Evolutionary conservation across 2,113 vertebrate genomes (phyloP).

Genomic region (Platichthys stellatus): DNA sequence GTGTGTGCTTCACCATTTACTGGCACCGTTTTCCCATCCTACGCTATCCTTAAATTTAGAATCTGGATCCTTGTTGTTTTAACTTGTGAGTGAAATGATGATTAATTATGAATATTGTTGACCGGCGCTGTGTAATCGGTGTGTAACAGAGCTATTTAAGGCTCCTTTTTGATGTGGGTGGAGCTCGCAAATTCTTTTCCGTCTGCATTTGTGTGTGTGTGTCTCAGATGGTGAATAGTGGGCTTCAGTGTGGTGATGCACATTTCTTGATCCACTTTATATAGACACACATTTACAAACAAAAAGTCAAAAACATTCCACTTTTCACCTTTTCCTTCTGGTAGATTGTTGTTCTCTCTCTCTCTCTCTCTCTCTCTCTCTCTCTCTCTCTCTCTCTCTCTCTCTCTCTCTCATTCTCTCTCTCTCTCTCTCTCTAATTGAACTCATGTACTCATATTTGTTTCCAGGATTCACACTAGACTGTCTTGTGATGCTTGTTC

Average conservation of each 20-base stretch:
- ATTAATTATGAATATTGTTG: constrained; percentile 57
- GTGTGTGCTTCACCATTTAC: constrained; percentile 29
- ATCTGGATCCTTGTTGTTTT: constrained; percentile 20
- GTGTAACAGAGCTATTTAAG: constrained; percentile 52
- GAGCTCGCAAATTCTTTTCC: constrained; percentile 22
- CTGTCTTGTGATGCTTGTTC: constrained; percentile 62
- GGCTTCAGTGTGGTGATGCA: constrained; percentile 27
- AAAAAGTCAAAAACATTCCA: constrained; percentile 21
- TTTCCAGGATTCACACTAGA: constrained; percentile 41
- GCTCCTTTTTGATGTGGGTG: constrained; percentile 33
- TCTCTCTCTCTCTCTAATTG: constrained; percentile 3
- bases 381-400: neutral
- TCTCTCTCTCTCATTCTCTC: neutral
- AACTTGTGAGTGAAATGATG: constrained; percentile 49
- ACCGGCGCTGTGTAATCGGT: constrained; percentile 26
- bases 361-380: neutral
- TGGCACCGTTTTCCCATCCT: constrained; percentile 8
- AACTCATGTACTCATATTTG: constrained; percentile 60
- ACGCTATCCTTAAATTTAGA: constrained; percentile 37
- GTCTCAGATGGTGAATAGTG: constrained; percentile 47
- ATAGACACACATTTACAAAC: neutral
- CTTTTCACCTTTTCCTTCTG: constrained; percentile 24
- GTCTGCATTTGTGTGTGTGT: constrained; percentile 3
- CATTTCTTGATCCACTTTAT: constrained; percentile 15
- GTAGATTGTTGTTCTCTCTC: constrained; percentile 30